Percentiles rank a stretch among this genome's conserved stretches.
phyloP scores from a whole-genome alignment of 2,113 vertebrate species.

The Sciurus niger region DNA sequence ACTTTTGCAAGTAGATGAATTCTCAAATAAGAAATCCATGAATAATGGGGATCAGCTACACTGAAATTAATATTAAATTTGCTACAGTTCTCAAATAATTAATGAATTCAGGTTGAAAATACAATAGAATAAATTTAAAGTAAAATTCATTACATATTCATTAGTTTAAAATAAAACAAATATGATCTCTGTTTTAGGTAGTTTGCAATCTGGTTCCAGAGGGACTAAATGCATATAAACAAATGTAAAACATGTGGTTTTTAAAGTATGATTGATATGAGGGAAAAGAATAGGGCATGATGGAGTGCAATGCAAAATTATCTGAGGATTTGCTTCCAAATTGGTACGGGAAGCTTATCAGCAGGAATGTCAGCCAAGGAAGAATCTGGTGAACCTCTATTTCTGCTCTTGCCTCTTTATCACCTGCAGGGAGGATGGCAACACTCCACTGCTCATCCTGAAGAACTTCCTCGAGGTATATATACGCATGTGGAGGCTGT shows the following conservation, averaged over 20 bases:
- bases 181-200: not conserved
- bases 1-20: not conserved
- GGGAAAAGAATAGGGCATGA: not conserved
- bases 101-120: constrained; percentile 6
- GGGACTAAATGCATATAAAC: not conserved
- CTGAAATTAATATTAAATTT: not conserved
- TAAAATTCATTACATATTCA: not conserved
- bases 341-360: not conserved
- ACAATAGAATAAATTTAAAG: not conserved
- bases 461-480: not conserved
- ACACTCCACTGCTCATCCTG: not conserved
- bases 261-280: not conserved
- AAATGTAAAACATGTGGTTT: not conserved
- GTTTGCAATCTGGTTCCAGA: not conserved
- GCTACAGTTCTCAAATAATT: not conserved
- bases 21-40: not conserved
- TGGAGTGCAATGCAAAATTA: not conserved
- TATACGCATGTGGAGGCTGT: too few species aligned
- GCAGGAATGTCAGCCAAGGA: not conserved
- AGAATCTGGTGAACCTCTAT: not conserved
- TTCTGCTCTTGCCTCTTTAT: not conserved
- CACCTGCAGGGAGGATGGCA: not conserved
- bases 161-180: not conserved
- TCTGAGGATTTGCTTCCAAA: not conserved
- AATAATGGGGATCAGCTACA: not conserved